phyloP scores from a whole-genome alignment of 1,140 invertebrate species.

The Yoshiicerus persimilis region DNA sequence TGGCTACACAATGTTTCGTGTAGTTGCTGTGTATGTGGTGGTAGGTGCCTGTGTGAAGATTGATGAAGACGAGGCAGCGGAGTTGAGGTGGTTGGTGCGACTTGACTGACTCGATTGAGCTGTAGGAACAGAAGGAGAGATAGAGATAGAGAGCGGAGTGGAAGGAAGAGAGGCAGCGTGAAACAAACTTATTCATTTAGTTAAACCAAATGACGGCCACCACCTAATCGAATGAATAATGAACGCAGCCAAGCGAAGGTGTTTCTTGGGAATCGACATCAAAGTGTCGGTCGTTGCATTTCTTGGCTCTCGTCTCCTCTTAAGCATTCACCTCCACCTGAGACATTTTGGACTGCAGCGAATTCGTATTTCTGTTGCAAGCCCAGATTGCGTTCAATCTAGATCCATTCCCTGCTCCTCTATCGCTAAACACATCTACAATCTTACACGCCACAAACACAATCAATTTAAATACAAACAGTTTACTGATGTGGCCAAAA shows the following conservation, averaged over 20 bases:
- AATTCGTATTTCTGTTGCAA: background rate
- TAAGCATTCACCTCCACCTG: background rate
- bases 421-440: too few species aligned
- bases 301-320: background rate
- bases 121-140: too few species aligned
- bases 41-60: too few species aligned
- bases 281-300: background rate
- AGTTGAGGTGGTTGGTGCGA: too few species aligned
- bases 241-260: background rate
- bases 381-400: background rate
- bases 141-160: background rate
- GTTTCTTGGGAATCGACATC: background rate
- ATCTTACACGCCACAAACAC: too few species aligned
- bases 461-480: too few species aligned
- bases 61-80: too few species aligned
- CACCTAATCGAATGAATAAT: background rate
- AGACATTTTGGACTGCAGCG: background rate
- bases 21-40: too few species aligned
- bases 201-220: background rate
- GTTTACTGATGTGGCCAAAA: too few species aligned
- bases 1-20: too few species aligned
- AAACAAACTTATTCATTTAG: background rate
- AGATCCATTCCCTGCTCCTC: too few species aligned
- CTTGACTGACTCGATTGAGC: too few species aligned
- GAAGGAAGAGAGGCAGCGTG: background rate